phyloP scores from a whole-genome alignment of 2,113 vertebrate species.

The Anguilla japonica region DNA sequence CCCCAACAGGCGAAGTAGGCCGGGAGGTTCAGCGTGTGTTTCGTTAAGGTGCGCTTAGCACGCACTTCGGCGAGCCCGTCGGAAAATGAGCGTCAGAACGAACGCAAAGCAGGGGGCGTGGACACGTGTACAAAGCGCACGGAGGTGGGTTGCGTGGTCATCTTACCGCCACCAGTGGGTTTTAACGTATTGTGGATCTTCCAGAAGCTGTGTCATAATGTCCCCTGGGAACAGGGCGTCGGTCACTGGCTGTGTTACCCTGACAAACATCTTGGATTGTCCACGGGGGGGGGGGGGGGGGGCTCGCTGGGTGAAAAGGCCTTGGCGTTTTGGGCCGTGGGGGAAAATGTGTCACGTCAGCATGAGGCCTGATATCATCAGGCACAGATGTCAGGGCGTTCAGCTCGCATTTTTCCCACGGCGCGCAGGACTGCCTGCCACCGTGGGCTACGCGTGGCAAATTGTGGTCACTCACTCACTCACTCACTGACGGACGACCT shows the following conservation, averaged over 20 bases:
- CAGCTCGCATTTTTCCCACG: too few species aligned
- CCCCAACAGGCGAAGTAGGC: not conserved
- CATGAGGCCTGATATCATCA: too few species aligned
- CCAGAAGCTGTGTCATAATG: not conserved
- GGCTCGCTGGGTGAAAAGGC: too few species aligned
- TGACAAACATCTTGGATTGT: not conserved
- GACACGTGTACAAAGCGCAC: not conserved
- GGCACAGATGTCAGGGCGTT: not conserved
- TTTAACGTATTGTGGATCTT: not conserved
- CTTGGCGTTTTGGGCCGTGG: too few species aligned
- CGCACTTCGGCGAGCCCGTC: not conserved
- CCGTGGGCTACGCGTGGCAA: too few species aligned
- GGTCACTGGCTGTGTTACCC: not conserved
- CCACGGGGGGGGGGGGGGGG: too few species aligned
- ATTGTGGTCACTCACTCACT: too few species aligned
- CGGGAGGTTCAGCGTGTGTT: not conserved
- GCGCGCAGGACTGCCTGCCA: too few species aligned
- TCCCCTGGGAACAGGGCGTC: not conserved
- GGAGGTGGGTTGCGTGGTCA: not conserved
- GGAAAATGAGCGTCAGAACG: not conserved
- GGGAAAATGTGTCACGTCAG: too few species aligned
- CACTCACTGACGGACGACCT: too few species aligned
- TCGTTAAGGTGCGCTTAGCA: not conserved
- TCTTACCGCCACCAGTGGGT: not conserved
- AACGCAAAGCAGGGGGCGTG: not conserved